Evolutionary conservation across 2,113 vertebrate genomes (phyloP), one percentile per base, ranked within the genome.

Genomic region (Hipposideros armiger): DNA sequence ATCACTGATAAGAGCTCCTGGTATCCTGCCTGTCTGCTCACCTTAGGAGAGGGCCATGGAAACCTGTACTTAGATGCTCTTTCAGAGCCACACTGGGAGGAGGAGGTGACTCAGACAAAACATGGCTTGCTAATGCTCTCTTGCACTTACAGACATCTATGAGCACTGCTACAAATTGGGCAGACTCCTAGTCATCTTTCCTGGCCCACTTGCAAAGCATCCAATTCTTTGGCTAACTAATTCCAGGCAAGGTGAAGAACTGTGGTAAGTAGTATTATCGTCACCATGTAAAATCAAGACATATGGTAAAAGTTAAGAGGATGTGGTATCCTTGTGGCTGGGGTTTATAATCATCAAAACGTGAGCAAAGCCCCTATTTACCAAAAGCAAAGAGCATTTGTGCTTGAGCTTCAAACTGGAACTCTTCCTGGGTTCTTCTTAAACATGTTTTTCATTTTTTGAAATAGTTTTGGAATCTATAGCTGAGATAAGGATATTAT

Each of bases 381-480:
- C n/a, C 22, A 50, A 50, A 3, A 91, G 78, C 40, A 64, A 91
- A 94, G 74, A 89, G 17, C 40, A 42, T 66, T 52, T 78, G 58
- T 76, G 20, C 62, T 84, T 91, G 47, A 54, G 28, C 67, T 91
- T 73, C 52, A 85, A 14, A 82, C 32, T 26, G 32, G 22, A 90
- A 70, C 45, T 73, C 77, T 74, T 77, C 24, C 78, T 91, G 86
- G 50, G 42, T 60, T 97, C 82, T 78, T 3, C 36, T 86, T 97
- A 89, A 72, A 76, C 36, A 15, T 78, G 24, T 47, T 91, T 92
- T 60, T 30, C 73, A 64, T 85, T 82, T 90, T 90, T 96, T 94
- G 58, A 84, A 80, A 69, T 54, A 67, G 58, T 77, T 94, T 74
- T 67, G 9, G 64, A 86, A 70, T 70, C 52, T 83, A 40, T 80